Evolutionary conservation across 1,140 invertebrate genomes (phyloP), one percentile per base, ranked within the genome.

Genomic region (Hypothenemus hampei): DNA sequence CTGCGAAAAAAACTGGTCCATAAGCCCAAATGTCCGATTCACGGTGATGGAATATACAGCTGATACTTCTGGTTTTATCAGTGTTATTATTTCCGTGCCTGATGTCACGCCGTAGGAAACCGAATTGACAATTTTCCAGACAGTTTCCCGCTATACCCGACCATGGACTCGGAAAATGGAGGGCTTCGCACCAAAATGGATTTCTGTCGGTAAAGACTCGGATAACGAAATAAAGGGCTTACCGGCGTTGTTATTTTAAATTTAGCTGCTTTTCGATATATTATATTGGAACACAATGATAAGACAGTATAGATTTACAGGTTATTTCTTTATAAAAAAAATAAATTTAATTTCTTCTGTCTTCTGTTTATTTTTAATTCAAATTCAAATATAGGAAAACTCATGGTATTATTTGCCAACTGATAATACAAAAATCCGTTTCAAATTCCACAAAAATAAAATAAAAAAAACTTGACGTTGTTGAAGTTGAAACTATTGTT

Each of bases 91-190:
- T 64, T 59, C 61, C 63, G 63, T 64, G 64, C 62, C 62, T 66
- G 61, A 60, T 63, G 62, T 63, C 60, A 63, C 65, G 60, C 15
- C 49, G 49, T 54, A 60, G 59, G 60, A 69, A 73, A 75, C 72
- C 75, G 75, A 78, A 78, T 77, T 78, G 77, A 73, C 77, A 78
- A 78, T 79, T 78, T 78, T 77, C 77, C 77, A 75, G 72, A 72
- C 73, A 73, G 77, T 78, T 79, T 78, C 74, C 72, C 76, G 69
- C 73, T 71, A 73, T 57, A 73, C 57, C 56, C 45, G 52, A 41
- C 50, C 46, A 55, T 58, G 61, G 58, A 60, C 48, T 61, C 60
- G 62, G 61, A 61, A 63, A 62, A 64, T 60, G 54, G 61, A 56
- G 58, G 60, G 59, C 61, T 60, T 59, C 54, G 50, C 45, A 33